Base-by-base conservation (phyloP, 2,113 vertebrate genomes). In the Callocephalon fimbriatum region DNA sequence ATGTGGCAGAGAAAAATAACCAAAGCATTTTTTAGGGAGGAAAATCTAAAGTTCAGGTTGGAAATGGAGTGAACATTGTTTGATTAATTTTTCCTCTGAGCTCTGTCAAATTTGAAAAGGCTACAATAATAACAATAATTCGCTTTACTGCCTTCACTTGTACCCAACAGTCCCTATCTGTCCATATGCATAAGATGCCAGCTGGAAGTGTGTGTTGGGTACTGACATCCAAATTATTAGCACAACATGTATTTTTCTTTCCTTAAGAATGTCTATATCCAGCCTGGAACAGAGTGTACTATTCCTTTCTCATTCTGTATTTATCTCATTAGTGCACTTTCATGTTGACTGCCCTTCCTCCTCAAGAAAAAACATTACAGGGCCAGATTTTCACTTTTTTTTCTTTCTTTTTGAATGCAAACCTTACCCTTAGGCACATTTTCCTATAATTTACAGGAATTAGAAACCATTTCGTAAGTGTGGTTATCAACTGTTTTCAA, bases 271-370 rank as follows among this genome's bases (percentile, higher is more conserved):
- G 32, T 74, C 35, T 89, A 48, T 76, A 68, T 68, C 66, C 67
- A 72, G 76, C 51, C 58, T 86, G 77, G 95, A 95, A 96, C 93
- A 93, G 72, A 50, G 62, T 76, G 95, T 94, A 45, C 90, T 70
- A 80, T 82, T 75, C 73, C 59, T 50, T 37, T 70, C 79, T 7
- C 62, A 42, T n/a, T 67, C 67, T 7, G 14, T 89, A 56, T 93
- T 96, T 91, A 78, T 79, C 88, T 93, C 91, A 86, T 95, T 92
- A 94, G 47, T 79, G 74, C 50, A 70, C 63, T 82, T 82, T 31
- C 32, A 77, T 35, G 1, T 65, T 44, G 63, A 65, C 54, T 91
- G 25, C 29, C 7, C 42, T 88, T 86, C 50, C 19, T 88, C 11
- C 40, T 85, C 79, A 72, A 86, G 51, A 73, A 83, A 89, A 74